A percentile compares a stretch with the other conserved stretches of the same genome.
These are phyloP conservation scores for Aleadryas rufinucha DNA, from an alignment of 2,113 vertebrate species.

Conservation along the genomic window DNA sequence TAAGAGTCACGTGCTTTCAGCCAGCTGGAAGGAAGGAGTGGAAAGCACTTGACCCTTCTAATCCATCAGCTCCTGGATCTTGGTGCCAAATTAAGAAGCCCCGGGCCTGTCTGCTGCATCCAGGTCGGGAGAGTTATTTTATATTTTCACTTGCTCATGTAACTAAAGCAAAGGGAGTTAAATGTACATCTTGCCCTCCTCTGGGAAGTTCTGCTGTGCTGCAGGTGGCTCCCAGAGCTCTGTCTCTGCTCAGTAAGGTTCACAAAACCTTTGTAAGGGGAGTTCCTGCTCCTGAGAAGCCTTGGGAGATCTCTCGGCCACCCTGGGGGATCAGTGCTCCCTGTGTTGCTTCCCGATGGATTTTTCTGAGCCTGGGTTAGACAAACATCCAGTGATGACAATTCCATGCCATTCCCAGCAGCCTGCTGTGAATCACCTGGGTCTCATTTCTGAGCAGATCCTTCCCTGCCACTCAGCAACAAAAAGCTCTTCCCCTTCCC, in stretches of 20 bases:
- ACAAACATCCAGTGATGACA: rapidly evolving
- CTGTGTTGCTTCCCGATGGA: neutral
- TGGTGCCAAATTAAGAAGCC: neutral
- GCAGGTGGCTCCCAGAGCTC: neutral
- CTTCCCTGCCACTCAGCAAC: too few species aligned
- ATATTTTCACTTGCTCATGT: rapidly evolving
- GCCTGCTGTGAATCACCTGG: neutral
- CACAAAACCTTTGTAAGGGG: neutral
- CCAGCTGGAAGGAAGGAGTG: rapidly evolving
- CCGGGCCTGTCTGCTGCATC: neutral
- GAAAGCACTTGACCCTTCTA: rapidly evolving
- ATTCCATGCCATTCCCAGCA: neutral
- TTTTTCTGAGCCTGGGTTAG: neutral
- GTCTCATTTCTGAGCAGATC: neutral
- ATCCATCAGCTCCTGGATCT: rapidly evolving
- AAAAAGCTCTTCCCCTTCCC: neutral
- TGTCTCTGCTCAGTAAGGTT: neutral
- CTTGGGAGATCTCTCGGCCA: neutral
- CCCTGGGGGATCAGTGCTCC: neutral
- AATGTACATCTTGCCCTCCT: neutral
- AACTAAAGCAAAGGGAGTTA: neutral
- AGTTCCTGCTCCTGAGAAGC: neutral
- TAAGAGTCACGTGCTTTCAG: too few species aligned
- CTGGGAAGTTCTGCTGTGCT: neutral
- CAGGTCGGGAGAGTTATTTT: rapidly evolving